These are phyloP conservation scores for Cephus pygmeus DNA, from an alignment of 2,888 invertebrate species.

Conservation along the genomic window DNA sequence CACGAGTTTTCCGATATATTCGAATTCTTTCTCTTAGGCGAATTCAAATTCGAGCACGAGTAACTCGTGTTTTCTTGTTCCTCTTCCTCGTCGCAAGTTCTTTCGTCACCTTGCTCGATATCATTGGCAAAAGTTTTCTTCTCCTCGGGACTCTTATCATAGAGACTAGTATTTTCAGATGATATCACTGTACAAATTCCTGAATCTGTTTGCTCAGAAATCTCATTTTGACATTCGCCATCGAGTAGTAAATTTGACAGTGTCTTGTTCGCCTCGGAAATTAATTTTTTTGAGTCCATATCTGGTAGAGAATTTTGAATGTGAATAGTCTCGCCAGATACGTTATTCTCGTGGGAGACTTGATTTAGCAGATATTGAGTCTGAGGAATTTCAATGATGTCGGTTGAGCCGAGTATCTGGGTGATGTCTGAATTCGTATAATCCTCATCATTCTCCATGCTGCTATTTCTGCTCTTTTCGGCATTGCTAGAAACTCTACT, in stretches of 20 bases:
- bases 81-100: slow-evolving; percentile 39
- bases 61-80: slow-evolving; percentile 57
- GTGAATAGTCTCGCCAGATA: slow-evolving; percentile 46
- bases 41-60: slow-evolving; percentile 59
- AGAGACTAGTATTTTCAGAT: slow-evolving; percentile 75
- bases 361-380: slow-evolving; percentile 75
- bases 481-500: slow-evolving; percentile 5
- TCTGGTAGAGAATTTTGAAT: slow-evolving; percentile 61
- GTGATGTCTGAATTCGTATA: slow-evolving; percentile 47
- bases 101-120: slow-evolving; percentile 30
- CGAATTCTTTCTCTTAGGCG: slow-evolving; percentile 49
- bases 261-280: slow-evolving; percentile 62
- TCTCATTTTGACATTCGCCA: slow-evolving; percentile 69
- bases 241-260: slow-evolving; percentile 67
- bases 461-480: slow-evolving; percentile 8
- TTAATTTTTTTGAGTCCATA: slow-evolving; percentile 59
- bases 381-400: slow-evolving; percentile 69
- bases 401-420: slow-evolving; percentile 60
- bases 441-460: slow-evolving; percentile 29
- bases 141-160: slow-evolving; percentile 63
- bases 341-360: slow-evolving; percentile 57
- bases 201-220: slow-evolving; percentile 75
- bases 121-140: slow-evolving; percentile 58
- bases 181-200: slow-evolving; percentile 74
- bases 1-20: slow-evolving; percentile 52